Base-by-base conservation (phyloP, 2,888 invertebrate genomes). In the Nomada flava region DNA sequence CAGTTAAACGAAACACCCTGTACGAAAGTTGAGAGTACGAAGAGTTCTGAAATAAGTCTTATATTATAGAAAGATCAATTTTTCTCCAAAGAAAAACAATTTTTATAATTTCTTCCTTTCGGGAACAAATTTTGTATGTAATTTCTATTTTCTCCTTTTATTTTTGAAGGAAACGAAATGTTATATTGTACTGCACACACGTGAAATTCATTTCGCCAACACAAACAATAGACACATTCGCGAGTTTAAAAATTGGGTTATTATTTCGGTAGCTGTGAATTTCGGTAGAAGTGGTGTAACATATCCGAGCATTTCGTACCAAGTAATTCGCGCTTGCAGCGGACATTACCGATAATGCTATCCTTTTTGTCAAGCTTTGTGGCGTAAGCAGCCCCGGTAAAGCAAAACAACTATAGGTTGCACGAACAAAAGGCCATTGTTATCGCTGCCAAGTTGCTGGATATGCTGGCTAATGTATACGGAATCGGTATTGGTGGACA, bases 361-460 rank as follows among this genome's bases (percentile, higher is more conserved):
- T 79, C 79, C 79, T 79, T 79, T 79, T 79, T 71, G 79, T 79
- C 79, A 50, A 67, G 79, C 79, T 79, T 71, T 67, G 71, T 79
- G 60, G 65, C 20, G 60, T 62, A 71, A 79, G 71, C 79, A 71
- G 64, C 62, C 13, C 20, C 74, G 64, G 47, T 47, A 59, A 80
- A 69, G 68, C 81, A 55, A 74, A 68, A 74, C 81, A 74, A 64
- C 69, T 80, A 80, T 80, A 74, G 74, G 69, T 73, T 64, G 69
- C 42, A 59, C 64, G 64, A 80, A 81, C 81, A 81, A 81, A 81
- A 47, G 69, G 26, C 73, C 50, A 81, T 81, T 81, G 81, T 81
- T 81, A 80, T 80, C 81, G 69, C 64, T 81, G 81, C 73, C 80
- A 80, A 80, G 80, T 80, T 53, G 55, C 73, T 80, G 72, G 79